Evolutionary conservation across 2,888 invertebrate genomes (phyloP).

Genomic region (Eudasyphora cyanicolor): DNA sequence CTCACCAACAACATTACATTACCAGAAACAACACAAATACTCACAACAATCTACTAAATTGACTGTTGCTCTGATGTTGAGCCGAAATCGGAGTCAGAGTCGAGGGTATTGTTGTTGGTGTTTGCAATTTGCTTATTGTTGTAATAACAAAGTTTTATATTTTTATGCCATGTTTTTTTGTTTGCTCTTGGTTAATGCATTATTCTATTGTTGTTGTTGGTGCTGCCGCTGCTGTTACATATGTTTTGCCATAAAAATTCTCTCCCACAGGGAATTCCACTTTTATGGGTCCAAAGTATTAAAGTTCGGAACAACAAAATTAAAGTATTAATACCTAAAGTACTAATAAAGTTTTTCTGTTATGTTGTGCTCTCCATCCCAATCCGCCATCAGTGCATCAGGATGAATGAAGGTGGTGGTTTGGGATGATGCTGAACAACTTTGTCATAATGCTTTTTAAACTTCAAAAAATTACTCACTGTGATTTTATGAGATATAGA

Average conservation of each 20-base stretch:
- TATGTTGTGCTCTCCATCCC: not conserved
- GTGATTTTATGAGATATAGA: too few species aligned
- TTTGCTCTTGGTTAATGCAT: not conserved
- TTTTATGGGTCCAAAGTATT: constrained; percentile 17
- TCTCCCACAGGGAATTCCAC: not conserved
- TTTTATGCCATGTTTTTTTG: constrained; percentile 24
- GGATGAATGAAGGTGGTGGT: too few species aligned
- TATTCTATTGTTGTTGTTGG: not conserved
- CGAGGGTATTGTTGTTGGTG: constrained; percentile 28
- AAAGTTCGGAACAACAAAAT: constrained; percentile 29
- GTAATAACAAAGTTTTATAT: constrained; percentile 16
- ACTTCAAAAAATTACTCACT: too few species aligned
- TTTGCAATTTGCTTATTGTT: constrained; percentile 28
- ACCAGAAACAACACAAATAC: constrained; percentile 10
- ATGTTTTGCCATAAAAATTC: constrained; percentile 8
- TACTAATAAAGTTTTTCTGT: constrained; percentile 19
- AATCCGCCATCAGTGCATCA: not conserved
- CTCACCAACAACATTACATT: not conserved
- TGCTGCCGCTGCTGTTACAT: not conserved
- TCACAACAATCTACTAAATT: constrained; percentile 53
- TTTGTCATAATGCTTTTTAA: too few species aligned
- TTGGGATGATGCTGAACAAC: too few species aligned
- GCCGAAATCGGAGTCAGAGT: too few species aligned
- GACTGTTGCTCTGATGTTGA: constrained; percentile 17
- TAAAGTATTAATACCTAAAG: constrained; percentile 30